Percentiles rank a stretch among this genome's conserved stretches.
phyloP scores from a whole-genome alignment of 2,888 invertebrate species.

The Branchellion lobata region DNA sequence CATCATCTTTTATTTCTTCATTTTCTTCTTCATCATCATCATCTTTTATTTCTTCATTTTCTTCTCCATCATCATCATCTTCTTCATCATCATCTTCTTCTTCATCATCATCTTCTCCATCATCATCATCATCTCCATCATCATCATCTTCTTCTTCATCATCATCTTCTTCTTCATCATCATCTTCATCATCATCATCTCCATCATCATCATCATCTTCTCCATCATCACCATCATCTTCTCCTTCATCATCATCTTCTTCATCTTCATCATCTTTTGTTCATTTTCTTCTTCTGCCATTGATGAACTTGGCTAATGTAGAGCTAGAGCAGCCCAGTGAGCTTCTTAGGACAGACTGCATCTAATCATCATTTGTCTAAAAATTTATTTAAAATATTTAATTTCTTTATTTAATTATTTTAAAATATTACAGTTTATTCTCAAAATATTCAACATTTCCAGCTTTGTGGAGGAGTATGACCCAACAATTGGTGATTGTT shows the following conservation, averaged over 20 bases:
- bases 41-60: too few species aligned
- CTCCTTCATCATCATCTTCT: conserved; percentile 28
- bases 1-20: background rate
- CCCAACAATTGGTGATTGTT: too few species aligned
- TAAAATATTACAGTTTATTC: too few species aligned
- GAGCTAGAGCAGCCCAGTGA: too few species aligned
- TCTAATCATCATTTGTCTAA: background rate
- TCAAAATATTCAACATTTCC: too few species aligned
- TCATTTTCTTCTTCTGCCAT: background rate
- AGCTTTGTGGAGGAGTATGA: too few species aligned
- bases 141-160: background rate
- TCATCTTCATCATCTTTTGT: conserved; percentile 10
- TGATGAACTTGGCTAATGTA: background rate
- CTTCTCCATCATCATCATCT: too few species aligned
- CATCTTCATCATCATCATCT: conserved; percentile 4
- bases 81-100: too few species aligned
- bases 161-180: conserved; percentile 3
- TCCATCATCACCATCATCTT: conserved; percentile 24
- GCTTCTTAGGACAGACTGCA: background rate
- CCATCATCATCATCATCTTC: background rate
- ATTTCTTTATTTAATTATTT: background rate
- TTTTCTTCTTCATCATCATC: too few species aligned
- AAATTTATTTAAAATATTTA: background rate
- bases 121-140: background rate
- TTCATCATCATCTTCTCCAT: background rate